Conservation (phyloP, 2,888 invertebrate species). For the Eupithecia abbreviata region DNA sequence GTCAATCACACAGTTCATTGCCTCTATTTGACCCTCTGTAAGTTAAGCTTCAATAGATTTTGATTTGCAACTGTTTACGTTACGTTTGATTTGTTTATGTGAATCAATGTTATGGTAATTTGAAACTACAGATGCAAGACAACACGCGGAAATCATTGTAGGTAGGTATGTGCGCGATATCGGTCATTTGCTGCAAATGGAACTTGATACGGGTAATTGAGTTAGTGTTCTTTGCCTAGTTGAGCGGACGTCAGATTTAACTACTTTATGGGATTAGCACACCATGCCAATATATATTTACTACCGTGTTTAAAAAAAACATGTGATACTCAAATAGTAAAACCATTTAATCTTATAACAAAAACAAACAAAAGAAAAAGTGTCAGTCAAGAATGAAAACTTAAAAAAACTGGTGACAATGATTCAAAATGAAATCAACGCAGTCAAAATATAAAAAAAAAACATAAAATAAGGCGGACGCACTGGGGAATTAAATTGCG, state of each 20-base stretch:
- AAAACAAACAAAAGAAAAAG: not conserved
- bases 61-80: constrained; percentile 42
- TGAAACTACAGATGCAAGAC: constrained; percentile 12
- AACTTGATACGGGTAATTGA: constrained; percentile 50
- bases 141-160: constrained; percentile 31
- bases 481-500: not conserved
- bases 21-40: constrained; percentile 46
- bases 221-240: constrained; percentile 42
- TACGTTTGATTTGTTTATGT: constrained; percentile 42
- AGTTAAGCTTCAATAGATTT: constrained; percentile 42
- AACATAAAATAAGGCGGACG: not conserved
- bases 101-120: constrained; percentile 30
- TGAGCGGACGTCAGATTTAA: constrained; percentile 14
- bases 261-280: constrained; percentile 21
- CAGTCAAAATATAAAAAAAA: not conserved
- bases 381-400: not conserved
- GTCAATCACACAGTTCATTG: constrained; percentile 56
- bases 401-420: not conserved
- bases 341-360: too few relatives aligned
- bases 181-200: constrained; percentile 36
- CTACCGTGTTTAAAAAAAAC: not conserved
- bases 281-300: constrained; percentile 7
- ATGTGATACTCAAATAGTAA: not conserved
- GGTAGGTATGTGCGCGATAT: constrained; percentile 24
- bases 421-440: not conserved